These are phyloP conservation scores for Gibbula magus DNA, from an alignment of 2,888 invertebrate species.

Conservation along the genomic window DNA sequence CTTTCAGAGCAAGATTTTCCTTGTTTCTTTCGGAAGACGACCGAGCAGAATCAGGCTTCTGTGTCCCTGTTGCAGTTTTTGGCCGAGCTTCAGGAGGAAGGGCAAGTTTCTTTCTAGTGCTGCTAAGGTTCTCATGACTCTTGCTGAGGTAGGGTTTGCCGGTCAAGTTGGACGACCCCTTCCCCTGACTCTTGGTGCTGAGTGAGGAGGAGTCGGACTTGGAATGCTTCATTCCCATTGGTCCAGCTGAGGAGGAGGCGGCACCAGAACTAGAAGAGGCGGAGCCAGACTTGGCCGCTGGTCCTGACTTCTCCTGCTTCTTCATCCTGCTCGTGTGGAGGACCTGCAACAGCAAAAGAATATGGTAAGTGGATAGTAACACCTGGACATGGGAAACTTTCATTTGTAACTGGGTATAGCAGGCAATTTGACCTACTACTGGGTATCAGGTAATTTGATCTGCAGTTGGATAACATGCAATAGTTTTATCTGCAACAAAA, in stretches of 20 bases:
- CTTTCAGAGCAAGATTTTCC: constrained; percentile 59
- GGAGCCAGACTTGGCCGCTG: neutral
- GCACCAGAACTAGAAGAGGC: constrained; percentile 17
- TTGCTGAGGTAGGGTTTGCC: constrained; percentile 70
- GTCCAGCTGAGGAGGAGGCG: constrained; percentile 13
- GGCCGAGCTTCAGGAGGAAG: constrained; percentile 9
- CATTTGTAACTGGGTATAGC: too few relatives aligned
- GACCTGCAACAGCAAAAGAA: constrained; percentile 2
- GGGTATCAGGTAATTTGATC: too few relatives aligned
- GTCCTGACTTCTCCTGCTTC: constrained; percentile 35
- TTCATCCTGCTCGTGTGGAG: constrained; percentile 34
- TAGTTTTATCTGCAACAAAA: too few relatives aligned
- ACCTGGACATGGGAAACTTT: too few relatives aligned
- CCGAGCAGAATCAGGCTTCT: constrained; percentile 10
- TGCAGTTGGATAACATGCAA: too few relatives aligned
- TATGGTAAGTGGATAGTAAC: too few relatives aligned
- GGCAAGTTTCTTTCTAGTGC: constrained; percentile 18
- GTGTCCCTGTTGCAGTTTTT: neutral
- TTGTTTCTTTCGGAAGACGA: constrained; percentile 58
- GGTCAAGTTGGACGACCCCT: constrained; percentile 45
- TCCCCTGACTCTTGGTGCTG: constrained; percentile 45
- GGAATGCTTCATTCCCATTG: constrained; percentile 60
- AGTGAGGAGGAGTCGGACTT: constrained; percentile 60
- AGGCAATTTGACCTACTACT: too few relatives aligned
- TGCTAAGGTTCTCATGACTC: constrained; percentile 69